Percentiles rank a stretch among this genome's conserved stretches.
Conservation (phyloP, 2,113 vertebrate species). For the Limanda limanda region DNA sequence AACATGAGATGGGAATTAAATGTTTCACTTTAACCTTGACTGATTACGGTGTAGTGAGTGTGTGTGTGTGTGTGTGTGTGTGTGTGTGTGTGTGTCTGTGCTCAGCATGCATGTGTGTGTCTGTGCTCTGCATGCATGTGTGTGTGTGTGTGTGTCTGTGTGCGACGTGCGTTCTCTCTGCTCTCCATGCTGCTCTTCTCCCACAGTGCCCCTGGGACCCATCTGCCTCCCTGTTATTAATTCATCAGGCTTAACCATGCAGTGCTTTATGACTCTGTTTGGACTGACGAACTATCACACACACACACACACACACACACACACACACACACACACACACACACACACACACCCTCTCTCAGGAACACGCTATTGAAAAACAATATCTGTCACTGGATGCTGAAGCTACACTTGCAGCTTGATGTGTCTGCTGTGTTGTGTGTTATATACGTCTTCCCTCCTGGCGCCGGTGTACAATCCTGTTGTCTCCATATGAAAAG, state of each 20-base stretch:
- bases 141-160: conserved; percentile 17
- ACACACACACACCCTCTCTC: conserved; percentile 27
- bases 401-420: conserved; percentile 41
- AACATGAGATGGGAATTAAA: conserved; percentile 5
- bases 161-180: conserved; percentile 53
- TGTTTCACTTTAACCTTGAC: conserved; percentile 53
- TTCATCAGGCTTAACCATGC: conserved; percentile 86
- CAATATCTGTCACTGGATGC: conserved; percentile 68
- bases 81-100: conserved; percentile 17
- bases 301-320: too few relatives aligned
- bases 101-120: conserved; percentile 3
- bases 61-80: background rate
- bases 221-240: conserved; percentile 86
- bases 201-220: conserved; percentile 83
- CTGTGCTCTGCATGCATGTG: conserved; percentile 1
- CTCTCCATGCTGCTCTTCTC: conserved; percentile 76
- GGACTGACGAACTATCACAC: conserved; percentile 82
- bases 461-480: background rate
- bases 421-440: conserved; percentile 28
- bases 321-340: too few relatives aligned
- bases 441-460: background rate
- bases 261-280: conserved; percentile 85
- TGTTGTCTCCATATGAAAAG: conserved; percentile 1
- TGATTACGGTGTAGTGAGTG: background rate
- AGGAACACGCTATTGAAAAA: conserved; percentile 58